Evolutionary conservation across 2,113 vertebrate genomes (phyloP).

Genomic region (Climacteris rufus): DNA sequence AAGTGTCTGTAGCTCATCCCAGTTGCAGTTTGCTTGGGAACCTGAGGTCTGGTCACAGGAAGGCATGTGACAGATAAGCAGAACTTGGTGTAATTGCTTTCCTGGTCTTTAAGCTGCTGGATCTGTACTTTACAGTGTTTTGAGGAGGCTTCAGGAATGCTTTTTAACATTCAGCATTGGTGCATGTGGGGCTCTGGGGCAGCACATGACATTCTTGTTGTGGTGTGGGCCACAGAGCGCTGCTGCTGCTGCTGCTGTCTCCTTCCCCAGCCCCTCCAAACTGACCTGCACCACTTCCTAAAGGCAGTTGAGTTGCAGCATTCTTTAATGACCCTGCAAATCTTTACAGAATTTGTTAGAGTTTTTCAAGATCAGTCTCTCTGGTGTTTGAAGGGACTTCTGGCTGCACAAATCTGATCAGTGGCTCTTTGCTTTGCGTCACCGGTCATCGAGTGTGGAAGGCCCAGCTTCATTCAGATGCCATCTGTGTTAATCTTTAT

Average conservation of each 20-base stretch:
- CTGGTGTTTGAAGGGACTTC: neutral
- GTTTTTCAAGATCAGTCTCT: neutral
- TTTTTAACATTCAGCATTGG: neutral
- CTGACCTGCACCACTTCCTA: neutral
- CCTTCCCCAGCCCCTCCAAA: neutral
- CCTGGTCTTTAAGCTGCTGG: neutral
- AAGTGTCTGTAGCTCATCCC: neutral
- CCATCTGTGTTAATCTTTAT: neutral
- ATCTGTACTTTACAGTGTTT: neutral
- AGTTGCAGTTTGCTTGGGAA: neutral
- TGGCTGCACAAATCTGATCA: neutral
- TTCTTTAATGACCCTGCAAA: neutral
- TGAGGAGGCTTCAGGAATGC: neutral
- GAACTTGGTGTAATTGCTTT: neutral
- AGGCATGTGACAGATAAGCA: neutral
- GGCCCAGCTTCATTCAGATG: neutral
- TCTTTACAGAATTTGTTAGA: neutral
- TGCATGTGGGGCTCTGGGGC: neutral
- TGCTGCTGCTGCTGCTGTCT: neutral
- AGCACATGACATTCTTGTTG: neutral
- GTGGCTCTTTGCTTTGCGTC: neutral
- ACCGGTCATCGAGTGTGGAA: rapidly evolving
- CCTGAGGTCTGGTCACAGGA: neutral
- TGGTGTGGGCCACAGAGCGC: rapidly evolving
- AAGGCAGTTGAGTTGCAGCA: neutral